These are phyloP conservation scores for Sycophaga agraensis DNA, from an alignment of 1,140 invertebrate species.

Conservation along the genomic window DNA sequence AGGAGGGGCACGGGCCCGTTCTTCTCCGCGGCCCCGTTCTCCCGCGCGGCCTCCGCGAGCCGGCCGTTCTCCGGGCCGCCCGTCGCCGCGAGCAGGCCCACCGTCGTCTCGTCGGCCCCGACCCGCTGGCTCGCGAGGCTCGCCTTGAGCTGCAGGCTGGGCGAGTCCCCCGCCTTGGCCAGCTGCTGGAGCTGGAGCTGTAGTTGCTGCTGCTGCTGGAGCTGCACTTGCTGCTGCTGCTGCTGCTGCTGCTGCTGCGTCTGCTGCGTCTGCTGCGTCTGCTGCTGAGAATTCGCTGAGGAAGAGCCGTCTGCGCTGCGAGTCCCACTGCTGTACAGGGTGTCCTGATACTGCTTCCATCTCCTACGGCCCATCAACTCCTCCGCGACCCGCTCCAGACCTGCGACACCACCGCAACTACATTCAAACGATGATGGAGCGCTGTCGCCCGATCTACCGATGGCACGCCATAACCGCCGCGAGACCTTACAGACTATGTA, in stretches of 20 bases:
- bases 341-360: constrained; percentile 89
- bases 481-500: background rate
- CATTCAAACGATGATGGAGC: constrained; percentile 47
- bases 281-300: constrained; percentile 32
- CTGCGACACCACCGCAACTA: constrained; percentile 62
- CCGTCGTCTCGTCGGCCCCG: constrained; percentile 48
- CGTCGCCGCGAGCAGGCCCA: constrained; percentile 52
- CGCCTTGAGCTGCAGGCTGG: constrained; percentile 34
- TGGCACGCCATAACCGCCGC: background rate
- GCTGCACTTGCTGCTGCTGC: background rate
- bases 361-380: constrained; percentile 92
- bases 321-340: constrained; percentile 66
- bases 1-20: constrained; percentile 27
- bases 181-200: too few relatives aligned
- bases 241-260: constrained; percentile 27
- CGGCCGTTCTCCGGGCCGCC: constrained; percentile 47
- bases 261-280: constrained; percentile 36
- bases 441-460: constrained; percentile 18
- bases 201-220: constrained; percentile 14
- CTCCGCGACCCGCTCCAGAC: constrained; percentile 93
- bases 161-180: constrained; percentile 41
- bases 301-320: constrained; percentile 64
- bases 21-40: constrained; percentile 30
- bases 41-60: constrained; percentile 33
- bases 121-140: constrained; percentile 44